Conservation (phyloP, 2,113 vertebrate species). For the Vulpes vulpes region DNA sequence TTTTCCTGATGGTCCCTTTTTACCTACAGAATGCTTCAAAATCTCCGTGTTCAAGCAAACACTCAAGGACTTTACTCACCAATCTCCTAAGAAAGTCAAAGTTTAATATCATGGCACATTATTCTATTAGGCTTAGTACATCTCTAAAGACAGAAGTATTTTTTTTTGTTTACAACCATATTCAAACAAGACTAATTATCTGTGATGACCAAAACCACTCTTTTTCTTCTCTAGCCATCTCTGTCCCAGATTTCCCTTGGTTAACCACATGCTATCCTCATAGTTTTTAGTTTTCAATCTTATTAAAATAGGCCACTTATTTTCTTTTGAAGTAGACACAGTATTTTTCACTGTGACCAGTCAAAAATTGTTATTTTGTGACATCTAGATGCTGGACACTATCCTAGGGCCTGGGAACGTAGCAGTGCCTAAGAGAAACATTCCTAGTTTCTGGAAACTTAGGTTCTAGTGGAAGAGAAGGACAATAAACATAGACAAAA, state of each 20-base stretch:
- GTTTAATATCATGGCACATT: background rate
- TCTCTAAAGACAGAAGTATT: background rate
- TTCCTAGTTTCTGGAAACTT: background rate
- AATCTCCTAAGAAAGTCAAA: background rate
- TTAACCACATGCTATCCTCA: background rate
- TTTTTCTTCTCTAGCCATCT: background rate
- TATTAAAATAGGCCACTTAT: background rate
- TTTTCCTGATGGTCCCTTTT: constrained; percentile 12
- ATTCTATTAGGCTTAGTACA: background rate
- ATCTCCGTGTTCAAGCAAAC: background rate
- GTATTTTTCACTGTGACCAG: background rate
- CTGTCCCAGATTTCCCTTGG: background rate
- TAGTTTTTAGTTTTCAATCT: background rate
- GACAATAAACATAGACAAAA: background rate
- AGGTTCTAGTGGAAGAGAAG: background rate
- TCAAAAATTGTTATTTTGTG: constrained; percentile 21
- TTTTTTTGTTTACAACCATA: background rate
- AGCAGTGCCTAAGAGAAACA: background rate
- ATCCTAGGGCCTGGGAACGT: background rate
- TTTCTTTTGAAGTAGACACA: constrained; percentile 52
- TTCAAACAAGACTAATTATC: background rate
- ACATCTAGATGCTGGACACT: background rate
- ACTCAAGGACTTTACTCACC: background rate
- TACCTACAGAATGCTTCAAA: background rate
- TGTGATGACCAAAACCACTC: background rate